Base-by-base conservation (phyloP, 2,888 invertebrate species). In the Clepsis dumicolana region DNA sequence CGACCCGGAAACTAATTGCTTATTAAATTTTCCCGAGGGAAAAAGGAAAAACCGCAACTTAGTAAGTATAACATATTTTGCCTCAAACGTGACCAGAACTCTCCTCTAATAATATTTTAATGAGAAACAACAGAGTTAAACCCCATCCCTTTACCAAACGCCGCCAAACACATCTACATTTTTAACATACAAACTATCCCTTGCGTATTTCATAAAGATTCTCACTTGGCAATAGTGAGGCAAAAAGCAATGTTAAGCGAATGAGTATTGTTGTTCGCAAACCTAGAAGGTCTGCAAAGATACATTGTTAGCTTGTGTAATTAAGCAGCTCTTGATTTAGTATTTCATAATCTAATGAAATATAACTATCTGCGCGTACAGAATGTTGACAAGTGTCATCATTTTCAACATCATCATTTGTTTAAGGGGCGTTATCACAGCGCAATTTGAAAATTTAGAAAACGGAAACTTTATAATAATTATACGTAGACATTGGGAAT, bases 121-220 rank as follows among this genome's bases (percentile, higher is more conserved):
- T 59, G 59, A 41, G 59, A n/a, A 25, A 59, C 59, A 59, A 57
- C 59, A 16, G 16, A 25, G 41, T 38, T 59, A 4, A 59, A 41
- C 59, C 59, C 25, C 41, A 41, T 24, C 1, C 25, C 25, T 8
- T 38, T 41, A 59, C 59, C 59, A 59, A 24, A 59, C 25, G 12
- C 8, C 10, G 2, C 4, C 38, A 25, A 4, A 7, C 38, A 2
- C 18, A 14, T 14, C 2, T 5, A n/a, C 10, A 24, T 3, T n/a
- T 41, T 25, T 21, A n/a, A 10, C 8, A 3, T 0, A 7, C n/a
- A 27, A 1, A 25, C 8, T 12, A 41, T 41, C 41, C 59, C 41
- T 25, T 25, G 59, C 41, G 59, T 38, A 7, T 8, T 16, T n/a
- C n/a, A 10, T 16, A 3, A 57, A 10, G n/a, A 57, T 16, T n/a